Evolutionary conservation across 2,888 invertebrate genomes (phyloP).

Genomic region (Scaptomyza reducta): DNA sequence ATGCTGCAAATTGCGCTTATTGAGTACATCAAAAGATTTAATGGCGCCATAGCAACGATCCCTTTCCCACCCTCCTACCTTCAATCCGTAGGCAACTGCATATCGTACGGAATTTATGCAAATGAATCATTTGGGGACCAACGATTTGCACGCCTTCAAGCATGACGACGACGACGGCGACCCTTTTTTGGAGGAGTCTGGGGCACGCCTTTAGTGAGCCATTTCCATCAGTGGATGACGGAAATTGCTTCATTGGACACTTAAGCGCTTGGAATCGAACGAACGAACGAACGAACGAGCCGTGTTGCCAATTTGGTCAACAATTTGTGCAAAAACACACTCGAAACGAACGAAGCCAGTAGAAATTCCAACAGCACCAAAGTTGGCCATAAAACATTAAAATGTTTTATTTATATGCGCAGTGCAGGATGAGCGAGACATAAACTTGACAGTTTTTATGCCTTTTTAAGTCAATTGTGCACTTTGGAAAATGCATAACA

Average conservation of each 20-base stretch:
- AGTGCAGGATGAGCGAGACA: neutral
- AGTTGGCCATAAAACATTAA: conserved; percentile 64
- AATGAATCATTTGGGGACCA: conserved; percentile 48
- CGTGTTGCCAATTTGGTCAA: conserved; percentile 55
- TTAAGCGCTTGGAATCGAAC: conserved; percentile 22
- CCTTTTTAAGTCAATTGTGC: conserved; percentile 30
- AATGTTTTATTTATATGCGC: conserved; percentile 14
- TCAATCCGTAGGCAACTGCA: conserved; percentile 40
- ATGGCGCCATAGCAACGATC: conserved; percentile 42
- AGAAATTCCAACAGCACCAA: conserved; percentile 58
- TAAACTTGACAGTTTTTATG: neutral
- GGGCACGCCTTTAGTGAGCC: conserved; percentile 43
- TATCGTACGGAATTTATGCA: conserved; percentile 56
- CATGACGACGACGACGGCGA: conserved; percentile 37
- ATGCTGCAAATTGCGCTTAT: conserved; percentile 56
- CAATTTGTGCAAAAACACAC: conserved; percentile 58
- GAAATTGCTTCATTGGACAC: conserved; percentile 61
- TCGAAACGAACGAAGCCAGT: conserved; percentile 11
- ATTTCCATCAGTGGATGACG: conserved; percentile 56
- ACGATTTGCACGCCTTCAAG: conserved; percentile 46
- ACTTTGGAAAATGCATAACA: conserved; percentile 15
- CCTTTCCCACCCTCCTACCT: neutral
- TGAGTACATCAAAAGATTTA: conserved; percentile 60
- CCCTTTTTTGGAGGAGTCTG: conserved; percentile 43
- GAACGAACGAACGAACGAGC: conserved; percentile 26